These are phyloP conservation scores for Hydrotaea diabolus DNA, from an alignment of 2,888 invertebrate genomes.

Conservation along the genomic window DNA sequence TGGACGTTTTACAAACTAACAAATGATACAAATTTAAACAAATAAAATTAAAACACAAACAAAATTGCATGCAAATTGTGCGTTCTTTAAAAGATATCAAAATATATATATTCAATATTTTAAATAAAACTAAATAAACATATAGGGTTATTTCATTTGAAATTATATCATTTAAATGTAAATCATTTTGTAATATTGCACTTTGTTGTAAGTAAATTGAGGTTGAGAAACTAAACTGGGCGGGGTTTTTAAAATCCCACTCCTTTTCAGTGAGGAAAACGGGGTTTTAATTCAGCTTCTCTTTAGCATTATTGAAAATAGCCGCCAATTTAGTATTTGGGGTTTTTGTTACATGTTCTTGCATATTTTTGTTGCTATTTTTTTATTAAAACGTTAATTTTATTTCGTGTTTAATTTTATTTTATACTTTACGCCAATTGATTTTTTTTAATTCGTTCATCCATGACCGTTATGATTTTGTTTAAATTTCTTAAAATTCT, in stretches of 20 bases:
- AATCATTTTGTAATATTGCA: constrained; percentile 49
- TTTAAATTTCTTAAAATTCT: constrained; percentile 22
- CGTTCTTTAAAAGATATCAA: constrained; percentile 8
- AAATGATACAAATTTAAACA: neutral
- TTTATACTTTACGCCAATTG: constrained; percentile 39
- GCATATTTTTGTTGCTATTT: neutral
- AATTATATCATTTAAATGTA: constrained; percentile 8
- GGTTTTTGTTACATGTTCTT: neutral
- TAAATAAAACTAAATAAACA: constrained; percentile 35
- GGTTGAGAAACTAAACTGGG: constrained; percentile 5
- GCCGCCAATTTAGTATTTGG: constrained; percentile 37
- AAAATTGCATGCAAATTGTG: constrained; percentile 28
- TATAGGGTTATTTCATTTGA: constrained; percentile 18
- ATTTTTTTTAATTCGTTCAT: neutral
- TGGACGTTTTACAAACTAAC: constrained; percentile 50
- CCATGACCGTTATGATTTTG: neutral
- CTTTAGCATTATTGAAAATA: constrained; percentile 13
- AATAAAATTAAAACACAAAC: constrained; percentile 35
- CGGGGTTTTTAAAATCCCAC: no score
- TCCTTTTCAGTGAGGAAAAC: no score
- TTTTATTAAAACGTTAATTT: neutral
- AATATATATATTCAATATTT: neutral
- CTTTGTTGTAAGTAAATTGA: constrained; percentile 33
- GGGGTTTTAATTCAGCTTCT: neutral
- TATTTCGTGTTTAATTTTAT: constrained; percentile 28